These are phyloP conservation scores for Bolinopsis microptera DNA, from an alignment of 37 sponge, comb jelly and placozoan genomes.

Conservation along the genomic window DNA sequence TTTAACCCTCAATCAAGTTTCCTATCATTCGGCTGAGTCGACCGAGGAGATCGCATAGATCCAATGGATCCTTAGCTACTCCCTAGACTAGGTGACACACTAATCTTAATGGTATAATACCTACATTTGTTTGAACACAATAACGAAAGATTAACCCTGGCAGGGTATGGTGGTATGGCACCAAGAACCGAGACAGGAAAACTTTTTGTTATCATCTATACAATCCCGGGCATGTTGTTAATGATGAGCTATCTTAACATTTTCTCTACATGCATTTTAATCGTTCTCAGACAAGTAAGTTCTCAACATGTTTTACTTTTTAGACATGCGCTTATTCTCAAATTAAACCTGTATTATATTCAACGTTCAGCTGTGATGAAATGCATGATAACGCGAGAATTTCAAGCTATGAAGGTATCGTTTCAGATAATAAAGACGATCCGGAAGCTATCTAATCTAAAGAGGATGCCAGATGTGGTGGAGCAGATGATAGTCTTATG, in stretches of 20 bases:
- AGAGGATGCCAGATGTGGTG: constrained; percentile 25
- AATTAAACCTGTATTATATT: no score
- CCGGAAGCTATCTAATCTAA: not conserved
- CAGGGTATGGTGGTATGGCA: constrained; percentile 50
- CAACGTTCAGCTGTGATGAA: not conserved
- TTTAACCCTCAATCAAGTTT: no score
- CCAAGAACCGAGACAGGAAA: constrained; percentile 15
- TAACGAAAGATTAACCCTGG: no score
- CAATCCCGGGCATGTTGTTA: not conserved
- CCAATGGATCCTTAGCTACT: no score
- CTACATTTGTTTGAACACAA: no score
- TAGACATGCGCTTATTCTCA: no score
- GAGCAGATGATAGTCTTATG: constrained; percentile 35
- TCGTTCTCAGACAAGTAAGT: constrained; percentile 4
- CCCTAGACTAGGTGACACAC: no score
- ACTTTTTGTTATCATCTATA: constrained; percentile 19
- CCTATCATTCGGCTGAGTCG: no score
- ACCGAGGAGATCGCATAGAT: no score
- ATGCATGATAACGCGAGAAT: not conserved
- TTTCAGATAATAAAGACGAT: constrained; percentile 60
- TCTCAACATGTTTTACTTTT: constrained; percentile 6
- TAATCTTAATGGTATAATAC: no score
- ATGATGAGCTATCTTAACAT: constrained; percentile 58
- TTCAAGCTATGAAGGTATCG: not conserved
- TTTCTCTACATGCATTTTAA: constrained; percentile 27